Evolutionary conservation across 2,113 vertebrate genomes (phyloP), one percentile per base, ranked within the genome.

Genomic region (Oreochromis niloticus): DNA sequence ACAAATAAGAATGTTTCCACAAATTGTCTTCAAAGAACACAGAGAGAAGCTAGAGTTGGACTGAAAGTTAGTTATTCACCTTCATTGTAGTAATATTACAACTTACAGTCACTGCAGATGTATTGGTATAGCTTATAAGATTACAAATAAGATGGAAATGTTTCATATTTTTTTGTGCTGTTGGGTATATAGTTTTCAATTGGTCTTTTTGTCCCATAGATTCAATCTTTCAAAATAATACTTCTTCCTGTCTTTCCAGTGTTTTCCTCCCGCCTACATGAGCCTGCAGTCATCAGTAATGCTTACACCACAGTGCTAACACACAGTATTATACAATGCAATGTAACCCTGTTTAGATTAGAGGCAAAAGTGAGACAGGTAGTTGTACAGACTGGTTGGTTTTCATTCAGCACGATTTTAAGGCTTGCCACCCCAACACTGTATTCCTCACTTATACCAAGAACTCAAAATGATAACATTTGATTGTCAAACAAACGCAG

Each of bases 401-500:
- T 19, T 16, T n/a, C 19, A 12, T 90, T 88, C 56, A 87, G n/a
- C 17, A n/a, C 3, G 1, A 9, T 0, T 78, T 32, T 16, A 50
- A 52, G 27, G 46, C 46, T 52, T 10, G 36, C 82, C 63, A 79
- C 7, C 61, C 39, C 27, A 13, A 36, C 9, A 11, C n/a, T n/a
- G n/a, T 71, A 66, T n/a, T 50, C 46, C 48, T 63, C 71, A 39
- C 9, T 43, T 63, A 81, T 4, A 10, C 39, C 10, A 16, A 85
- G 63, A 80, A 83, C 73, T 87, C 19, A 3, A 85, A 41, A 85
- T 82, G 73, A 34, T 71, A 59, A 90, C 32, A 68, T 55, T 9
- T 86, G 91, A 94, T 88, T 91, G 90, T 91, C 90, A 54, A 55
- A 86, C 34, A 36, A 88, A 80, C 36, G 52, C 16, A 32, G 34